These are phyloP conservation scores for Siniperca chuatsi DNA, from an alignment of 2,113 vertebrate species.

Conservation along the genomic window DNA sequence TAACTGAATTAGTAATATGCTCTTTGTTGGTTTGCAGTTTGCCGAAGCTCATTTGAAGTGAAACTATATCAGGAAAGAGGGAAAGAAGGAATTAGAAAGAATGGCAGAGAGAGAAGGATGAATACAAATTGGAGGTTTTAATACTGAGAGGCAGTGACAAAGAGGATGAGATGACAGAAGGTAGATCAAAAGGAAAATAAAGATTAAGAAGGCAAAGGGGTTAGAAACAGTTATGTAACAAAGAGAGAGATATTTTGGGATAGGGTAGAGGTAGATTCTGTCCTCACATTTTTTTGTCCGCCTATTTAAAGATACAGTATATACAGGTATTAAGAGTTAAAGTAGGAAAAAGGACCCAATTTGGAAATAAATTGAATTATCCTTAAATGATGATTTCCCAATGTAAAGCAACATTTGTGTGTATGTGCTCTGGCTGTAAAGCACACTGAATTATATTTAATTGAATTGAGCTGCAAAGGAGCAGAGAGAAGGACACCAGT, in stretches of 20 bases:
- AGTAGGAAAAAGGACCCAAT: too few species aligned
- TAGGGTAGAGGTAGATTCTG: not conserved
- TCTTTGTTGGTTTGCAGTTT: not conserved
- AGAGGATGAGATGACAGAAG: constrained; percentile 16
- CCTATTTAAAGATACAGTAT: constrained; percentile 17
- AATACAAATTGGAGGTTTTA: constrained; percentile 4
- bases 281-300: not conserved
- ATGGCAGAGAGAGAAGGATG: not conserved
- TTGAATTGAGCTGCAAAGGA: constrained; percentile 39
- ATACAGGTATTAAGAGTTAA: not conserved
- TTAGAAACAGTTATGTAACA: constrained; percentile 36
- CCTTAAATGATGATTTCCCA: not conserved
- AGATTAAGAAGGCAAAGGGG: constrained; percentile 15
- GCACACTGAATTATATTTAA: constrained; percentile 5
- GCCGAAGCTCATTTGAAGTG: constrained; percentile 10
- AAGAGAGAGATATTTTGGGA: constrained; percentile 25
- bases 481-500: constrained; percentile 18
- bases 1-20: constrained; percentile 13
- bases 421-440: not conserved
- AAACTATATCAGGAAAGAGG: constrained; percentile 15
- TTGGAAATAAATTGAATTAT: not conserved
- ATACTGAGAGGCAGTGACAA: not conserved
- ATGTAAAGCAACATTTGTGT: not conserved
- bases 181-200: constrained; percentile 28
- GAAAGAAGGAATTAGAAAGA: not conserved